phyloP scores from a whole-genome alignment of 1,140 invertebrate species.

The Bombus fervidus region DNA sequence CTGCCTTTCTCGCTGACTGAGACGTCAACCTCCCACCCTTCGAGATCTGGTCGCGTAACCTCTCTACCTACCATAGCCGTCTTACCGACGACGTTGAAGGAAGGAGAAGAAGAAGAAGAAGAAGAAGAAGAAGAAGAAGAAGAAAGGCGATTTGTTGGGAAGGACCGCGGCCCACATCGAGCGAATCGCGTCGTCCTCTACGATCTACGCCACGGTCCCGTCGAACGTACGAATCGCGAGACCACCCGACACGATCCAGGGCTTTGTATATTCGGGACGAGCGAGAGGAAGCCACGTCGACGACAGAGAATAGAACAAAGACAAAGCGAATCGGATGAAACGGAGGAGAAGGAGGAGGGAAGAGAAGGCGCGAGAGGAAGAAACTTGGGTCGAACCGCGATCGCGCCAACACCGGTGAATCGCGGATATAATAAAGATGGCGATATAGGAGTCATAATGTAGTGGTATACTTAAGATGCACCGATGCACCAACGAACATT shows the following conservation, averaged over 20 bases:
- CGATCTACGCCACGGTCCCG: conserved; percentile 71
- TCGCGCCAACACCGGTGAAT: conserved; percentile 63
- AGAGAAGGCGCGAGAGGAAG: conserved; percentile 44
- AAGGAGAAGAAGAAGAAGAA: conserved; percentile 51
- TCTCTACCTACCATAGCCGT: conserved; percentile 61
- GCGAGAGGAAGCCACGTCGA: not conserved
- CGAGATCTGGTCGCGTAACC: conserved; percentile 64
- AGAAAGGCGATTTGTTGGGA: conserved; percentile 73
- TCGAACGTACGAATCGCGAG: conserved; percentile 34
- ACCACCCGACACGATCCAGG: not conserved
- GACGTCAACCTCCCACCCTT: conserved; percentile 74
- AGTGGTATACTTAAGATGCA: conserved; percentile 75
- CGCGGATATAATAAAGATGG: conserved; percentile 81
- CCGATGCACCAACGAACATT: conserved; percentile 74
- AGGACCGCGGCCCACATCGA: conserved; percentile 76
- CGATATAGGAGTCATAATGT: conserved; percentile 82
- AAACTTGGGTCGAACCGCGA: conserved; percentile 71
- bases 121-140: conserved; percentile 14
- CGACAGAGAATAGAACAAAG: not conserved
- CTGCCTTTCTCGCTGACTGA: conserved; percentile 70
- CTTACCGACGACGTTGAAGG: conserved; percentile 65
- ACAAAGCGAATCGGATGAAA: not conserved
- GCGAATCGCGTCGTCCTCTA: conserved; percentile 65
- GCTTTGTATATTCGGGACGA: not conserved
- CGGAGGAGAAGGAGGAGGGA: conserved; percentile 3